Percentiles rank a stretch among this genome's conserved stretches.
Conservation (phyloP, 2,113 vertebrate genomes). For the Nothocercus julius region DNA sequence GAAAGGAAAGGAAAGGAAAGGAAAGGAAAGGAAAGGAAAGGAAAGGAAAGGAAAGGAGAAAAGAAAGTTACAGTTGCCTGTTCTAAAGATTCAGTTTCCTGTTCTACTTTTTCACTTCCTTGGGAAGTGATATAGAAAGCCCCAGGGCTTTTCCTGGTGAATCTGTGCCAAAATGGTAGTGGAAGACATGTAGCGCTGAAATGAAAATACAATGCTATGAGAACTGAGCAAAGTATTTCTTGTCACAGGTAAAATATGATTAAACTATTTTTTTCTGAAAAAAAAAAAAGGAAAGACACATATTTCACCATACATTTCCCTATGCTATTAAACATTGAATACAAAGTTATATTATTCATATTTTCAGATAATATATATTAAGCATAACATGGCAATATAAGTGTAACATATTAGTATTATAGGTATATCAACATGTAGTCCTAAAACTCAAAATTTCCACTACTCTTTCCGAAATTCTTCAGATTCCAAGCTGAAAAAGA, state of each 20-base stretch:
- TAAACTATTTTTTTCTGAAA: neutral
- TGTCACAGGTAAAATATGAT: neutral
- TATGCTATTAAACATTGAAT: neutral
- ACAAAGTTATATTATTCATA: neutral
- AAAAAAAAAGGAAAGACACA: neutral
- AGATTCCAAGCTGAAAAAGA: neutral
- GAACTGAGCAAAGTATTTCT: neutral
- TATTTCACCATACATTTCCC: neutral
- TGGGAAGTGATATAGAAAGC: too few species aligned
- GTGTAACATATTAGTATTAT: too few species aligned
- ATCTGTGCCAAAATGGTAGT: neutral
- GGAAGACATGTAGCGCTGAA: neutral
- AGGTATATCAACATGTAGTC: neutral
- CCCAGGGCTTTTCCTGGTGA: neutral
- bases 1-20: neutral
- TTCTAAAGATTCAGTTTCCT: neutral
- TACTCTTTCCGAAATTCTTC: neutral
- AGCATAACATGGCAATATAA: too few species aligned
- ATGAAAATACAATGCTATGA: neutral
- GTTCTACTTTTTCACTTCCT: neutral
- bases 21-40: neutral
- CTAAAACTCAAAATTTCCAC: neutral
- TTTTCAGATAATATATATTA: neutral
- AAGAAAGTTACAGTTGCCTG: fast-evolving
- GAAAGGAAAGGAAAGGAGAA: neutral